phyloP scores from a whole-genome alignment of 2,888 invertebrate genomes.

The Meteorus cinctellus region DNA sequence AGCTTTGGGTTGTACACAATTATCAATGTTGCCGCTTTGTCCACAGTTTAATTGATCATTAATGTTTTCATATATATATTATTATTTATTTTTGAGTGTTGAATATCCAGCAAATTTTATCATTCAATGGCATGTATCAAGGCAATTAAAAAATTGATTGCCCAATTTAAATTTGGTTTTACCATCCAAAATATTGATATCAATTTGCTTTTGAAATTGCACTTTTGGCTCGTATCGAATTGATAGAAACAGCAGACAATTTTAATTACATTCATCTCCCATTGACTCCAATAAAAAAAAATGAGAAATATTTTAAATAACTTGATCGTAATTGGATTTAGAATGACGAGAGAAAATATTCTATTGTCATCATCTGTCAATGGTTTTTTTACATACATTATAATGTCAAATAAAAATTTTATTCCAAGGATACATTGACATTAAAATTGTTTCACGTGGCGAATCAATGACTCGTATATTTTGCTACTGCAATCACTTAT shows the following conservation, averaged over 20 bases:
- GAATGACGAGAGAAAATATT: background rate
- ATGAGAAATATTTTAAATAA: background rate
- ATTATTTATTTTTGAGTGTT: background rate
- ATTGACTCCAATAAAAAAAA: background rate
- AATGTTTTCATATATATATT: background rate
- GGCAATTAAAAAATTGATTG: background rate
- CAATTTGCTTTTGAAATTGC: background rate
- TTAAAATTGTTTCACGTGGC: constrained; percentile 3
- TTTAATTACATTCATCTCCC: background rate
- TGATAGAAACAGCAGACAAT: background rate
- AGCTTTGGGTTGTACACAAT: background rate
- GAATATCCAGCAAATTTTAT: background rate
- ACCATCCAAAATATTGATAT: background rate
- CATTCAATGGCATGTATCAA: background rate
- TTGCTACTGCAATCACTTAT: too few relatives aligned
- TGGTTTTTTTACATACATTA: background rate
- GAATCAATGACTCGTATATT: background rate
- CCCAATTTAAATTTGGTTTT: background rate
- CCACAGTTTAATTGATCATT: background rate
- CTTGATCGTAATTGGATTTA: background rate
- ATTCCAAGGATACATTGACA: background rate
- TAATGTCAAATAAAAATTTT: background rate
- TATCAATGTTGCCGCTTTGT: background rate
- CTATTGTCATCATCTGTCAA: background rate
- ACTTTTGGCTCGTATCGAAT: too few relatives aligned